Evolutionary conservation across 2,797 vertebrate species (phyloP).

Genomic region (Molossus molossus): DNA sequence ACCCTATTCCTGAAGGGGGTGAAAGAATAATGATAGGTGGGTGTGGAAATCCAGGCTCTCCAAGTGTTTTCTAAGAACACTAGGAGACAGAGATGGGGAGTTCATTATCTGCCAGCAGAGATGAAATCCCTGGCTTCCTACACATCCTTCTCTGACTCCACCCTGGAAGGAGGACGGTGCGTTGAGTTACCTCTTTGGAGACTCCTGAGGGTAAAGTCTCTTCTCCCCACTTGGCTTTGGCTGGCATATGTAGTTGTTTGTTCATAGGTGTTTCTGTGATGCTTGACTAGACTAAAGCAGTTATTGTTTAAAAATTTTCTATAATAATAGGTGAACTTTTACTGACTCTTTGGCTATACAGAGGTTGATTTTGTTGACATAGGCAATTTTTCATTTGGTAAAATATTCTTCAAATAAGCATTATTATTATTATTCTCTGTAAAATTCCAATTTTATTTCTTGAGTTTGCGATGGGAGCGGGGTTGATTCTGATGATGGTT

Average conservation of each 20-base stretch:
- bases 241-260: background rate
- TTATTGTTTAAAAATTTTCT: background rate
- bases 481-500: background rate
- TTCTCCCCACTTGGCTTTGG: background rate
- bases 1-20: fast-evolving
- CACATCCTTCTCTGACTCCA: background rate
- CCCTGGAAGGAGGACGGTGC: background rate
- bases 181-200: background rate
- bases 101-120: background rate
- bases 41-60: background rate
- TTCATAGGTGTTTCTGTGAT: background rate
- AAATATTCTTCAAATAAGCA: background rate
- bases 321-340: background rate
- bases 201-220: background rate
- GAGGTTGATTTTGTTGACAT: background rate
- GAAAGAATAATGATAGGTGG: fast-evolving
- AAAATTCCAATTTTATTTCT: slow-evolving; percentile 84
- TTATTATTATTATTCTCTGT: slow-evolving; percentile 54
- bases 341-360: background rate
- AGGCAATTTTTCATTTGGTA: background rate
- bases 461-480: background rate
- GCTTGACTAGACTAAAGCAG: background rate
- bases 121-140: background rate
- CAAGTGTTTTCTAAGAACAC: background rate
- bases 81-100: background rate